These are phyloP conservation scores for Diuraphis noxia DNA, from an alignment of 1,140 invertebrate species.

Conservation along the genomic window DNA sequence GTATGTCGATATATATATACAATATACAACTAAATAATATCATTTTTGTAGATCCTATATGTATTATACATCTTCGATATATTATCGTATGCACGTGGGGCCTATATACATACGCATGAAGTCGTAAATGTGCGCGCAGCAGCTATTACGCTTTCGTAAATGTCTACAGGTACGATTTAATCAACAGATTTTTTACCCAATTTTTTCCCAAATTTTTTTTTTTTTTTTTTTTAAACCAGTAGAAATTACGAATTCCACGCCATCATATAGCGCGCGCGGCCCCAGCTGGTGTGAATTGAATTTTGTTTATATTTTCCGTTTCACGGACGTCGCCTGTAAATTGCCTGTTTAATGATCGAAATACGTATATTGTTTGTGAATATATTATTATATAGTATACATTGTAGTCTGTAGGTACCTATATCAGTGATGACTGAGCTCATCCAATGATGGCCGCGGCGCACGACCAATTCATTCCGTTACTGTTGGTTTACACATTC, in stretches of 20 bases:
- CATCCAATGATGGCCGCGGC: background rate
- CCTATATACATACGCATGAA: background rate
- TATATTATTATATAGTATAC: background rate
- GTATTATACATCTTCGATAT: no score
- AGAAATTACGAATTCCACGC: background rate
- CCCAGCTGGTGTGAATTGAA: background rate
- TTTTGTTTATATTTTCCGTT: slow-evolving; percentile 15
- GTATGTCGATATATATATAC: no score
- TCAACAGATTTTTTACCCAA: background rate
- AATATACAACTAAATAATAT: no score
- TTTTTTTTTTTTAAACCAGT: background rate
- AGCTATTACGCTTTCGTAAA: background rate
- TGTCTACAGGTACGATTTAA: slow-evolving; percentile 17
- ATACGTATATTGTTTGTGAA: background rate
- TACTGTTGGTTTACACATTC: background rate
- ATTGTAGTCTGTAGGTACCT: no score
- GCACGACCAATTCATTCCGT: background rate
- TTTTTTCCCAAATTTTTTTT: no score
- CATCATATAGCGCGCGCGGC: background rate
- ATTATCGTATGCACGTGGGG: no score
- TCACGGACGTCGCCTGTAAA: slow-evolving; percentile 16
- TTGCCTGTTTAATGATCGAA: slow-evolving; percentile 17
- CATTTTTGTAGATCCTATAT: no score
- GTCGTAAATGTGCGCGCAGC: background rate
- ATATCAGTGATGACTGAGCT: background rate